Evolutionary conservation across 1,140 invertebrate genomes (phyloP).

Genomic region (Anoplophora glabripennis): DNA sequence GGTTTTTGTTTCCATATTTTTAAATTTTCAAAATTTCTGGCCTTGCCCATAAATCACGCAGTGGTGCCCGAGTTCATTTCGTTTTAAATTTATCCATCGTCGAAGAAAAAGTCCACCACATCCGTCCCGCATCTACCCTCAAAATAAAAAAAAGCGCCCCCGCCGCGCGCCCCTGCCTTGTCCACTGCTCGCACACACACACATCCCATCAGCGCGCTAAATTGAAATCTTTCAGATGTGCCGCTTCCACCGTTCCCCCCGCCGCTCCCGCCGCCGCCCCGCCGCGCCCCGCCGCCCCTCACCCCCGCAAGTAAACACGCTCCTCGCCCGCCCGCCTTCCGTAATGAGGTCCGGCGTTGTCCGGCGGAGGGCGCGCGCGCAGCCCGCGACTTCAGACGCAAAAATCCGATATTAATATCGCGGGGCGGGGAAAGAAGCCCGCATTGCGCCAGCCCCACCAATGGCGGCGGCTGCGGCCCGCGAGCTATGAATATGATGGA

Average conservation of each 20-base stretch:
- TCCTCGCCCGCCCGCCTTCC: conserved; percentile 19
- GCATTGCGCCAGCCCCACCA: conserved; percentile 42
- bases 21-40: too few species aligned
- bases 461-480: conserved; percentile 29
- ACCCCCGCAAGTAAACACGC: conserved; percentile 27
- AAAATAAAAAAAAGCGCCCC: not conserved
- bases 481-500: conserved; percentile 46
- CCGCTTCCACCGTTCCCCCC: conserved; percentile 25
- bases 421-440: conserved; percentile 32
- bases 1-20: too few species aligned
- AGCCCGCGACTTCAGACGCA: conserved; percentile 21
- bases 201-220: conserved; percentile 43
- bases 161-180: not conserved
- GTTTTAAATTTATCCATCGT: too few species aligned
- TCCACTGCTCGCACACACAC: conserved; percentile 7
- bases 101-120: too few species aligned
- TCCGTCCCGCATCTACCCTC: not conserved
- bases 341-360: conserved; percentile 25
- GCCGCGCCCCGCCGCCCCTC: conserved; percentile 17
- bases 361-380: conserved; percentile 21
- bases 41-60: too few species aligned
- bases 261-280: conserved; percentile 17
- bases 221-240: conserved; percentile 45
- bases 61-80: too few species aligned
- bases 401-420: conserved; percentile 38